These are phyloP conservation scores for Thermophis baileyi DNA, from an alignment of 2,113 vertebrate genomes.

Conservation along the genomic window DNA sequence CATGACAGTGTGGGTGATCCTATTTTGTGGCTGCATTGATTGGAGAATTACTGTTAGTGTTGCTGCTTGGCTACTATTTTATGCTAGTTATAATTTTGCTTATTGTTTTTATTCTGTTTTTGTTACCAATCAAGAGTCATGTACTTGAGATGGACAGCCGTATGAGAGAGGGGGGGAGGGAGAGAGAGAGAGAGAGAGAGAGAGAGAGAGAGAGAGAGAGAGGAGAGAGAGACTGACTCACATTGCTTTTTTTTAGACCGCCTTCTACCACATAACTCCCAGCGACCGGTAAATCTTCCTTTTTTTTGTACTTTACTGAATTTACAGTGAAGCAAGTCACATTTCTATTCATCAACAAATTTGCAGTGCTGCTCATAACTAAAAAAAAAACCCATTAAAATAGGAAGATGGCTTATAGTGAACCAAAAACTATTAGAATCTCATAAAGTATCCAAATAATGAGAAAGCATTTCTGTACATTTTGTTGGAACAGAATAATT, in stretches of 20 bases:
- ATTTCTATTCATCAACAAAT: neutral
- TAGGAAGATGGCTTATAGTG: neutral
- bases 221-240: too few relatives aligned
- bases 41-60: neutral
- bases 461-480: neutral
- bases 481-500: neutral
- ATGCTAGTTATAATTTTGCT: neutral
- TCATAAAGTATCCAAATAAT: neutral
- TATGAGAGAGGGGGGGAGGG: neutral
- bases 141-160: neutral
- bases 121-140: neutral
- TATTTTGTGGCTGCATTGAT: neutral
- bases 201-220: neutral
- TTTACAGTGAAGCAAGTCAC: neutral
- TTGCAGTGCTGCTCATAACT: neutral
- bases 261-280: too few relatives aligned
- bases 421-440: neutral
- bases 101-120: neutral
- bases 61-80: neutral
- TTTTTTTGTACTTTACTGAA: neutral
- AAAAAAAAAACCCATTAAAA: neutral
- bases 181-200: too few relatives aligned
- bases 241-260: too few relatives aligned
- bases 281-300: neutral
- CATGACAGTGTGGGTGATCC: neutral